Conservation (phyloP, 2,113 vertebrate species). For the Oreochromis tanganicae region DNA sequence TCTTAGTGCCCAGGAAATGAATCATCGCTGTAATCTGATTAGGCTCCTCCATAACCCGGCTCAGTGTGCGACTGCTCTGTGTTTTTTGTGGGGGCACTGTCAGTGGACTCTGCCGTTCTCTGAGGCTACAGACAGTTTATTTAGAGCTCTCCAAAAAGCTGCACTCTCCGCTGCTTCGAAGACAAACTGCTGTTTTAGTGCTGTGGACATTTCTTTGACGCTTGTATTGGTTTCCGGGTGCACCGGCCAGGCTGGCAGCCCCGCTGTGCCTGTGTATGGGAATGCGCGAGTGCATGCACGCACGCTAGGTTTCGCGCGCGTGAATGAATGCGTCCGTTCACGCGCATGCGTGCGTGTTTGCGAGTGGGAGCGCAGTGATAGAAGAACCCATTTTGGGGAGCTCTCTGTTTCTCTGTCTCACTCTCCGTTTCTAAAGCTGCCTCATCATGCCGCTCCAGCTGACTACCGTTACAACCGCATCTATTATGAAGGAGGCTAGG, state of each 20-base stretch:
- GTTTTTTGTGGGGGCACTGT: background rate
- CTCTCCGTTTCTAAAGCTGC: constrained; percentile 22
- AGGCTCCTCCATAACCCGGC: background rate
- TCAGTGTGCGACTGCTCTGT: background rate
- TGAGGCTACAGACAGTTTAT: background rate
- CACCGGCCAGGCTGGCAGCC: background rate
- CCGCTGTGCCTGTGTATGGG: background rate
- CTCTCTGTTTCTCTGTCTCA: background rate
- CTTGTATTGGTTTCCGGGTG: background rate
- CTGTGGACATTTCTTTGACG: background rate
- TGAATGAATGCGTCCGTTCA: background rate
- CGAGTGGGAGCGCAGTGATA: background rate
- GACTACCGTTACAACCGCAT: constrained; percentile 53
- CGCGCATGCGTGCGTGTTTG: background rate
- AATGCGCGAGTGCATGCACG: background rate
- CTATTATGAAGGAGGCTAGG: constrained; percentile 45
- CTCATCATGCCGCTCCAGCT: constrained; percentile 39
- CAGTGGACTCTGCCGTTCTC: background rate
- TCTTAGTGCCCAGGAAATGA: constrained; percentile 33
- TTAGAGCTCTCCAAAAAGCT: background rate
- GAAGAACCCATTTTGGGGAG: background rate
- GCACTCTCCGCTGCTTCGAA: background rate
- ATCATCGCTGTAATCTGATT: constrained; percentile 40
- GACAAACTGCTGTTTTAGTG: background rate
- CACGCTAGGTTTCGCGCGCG: background rate